These are phyloP conservation scores for Drosophila leonis DNA, from an alignment of 2,888 invertebrate species.

Conservation along the genomic window DNA sequence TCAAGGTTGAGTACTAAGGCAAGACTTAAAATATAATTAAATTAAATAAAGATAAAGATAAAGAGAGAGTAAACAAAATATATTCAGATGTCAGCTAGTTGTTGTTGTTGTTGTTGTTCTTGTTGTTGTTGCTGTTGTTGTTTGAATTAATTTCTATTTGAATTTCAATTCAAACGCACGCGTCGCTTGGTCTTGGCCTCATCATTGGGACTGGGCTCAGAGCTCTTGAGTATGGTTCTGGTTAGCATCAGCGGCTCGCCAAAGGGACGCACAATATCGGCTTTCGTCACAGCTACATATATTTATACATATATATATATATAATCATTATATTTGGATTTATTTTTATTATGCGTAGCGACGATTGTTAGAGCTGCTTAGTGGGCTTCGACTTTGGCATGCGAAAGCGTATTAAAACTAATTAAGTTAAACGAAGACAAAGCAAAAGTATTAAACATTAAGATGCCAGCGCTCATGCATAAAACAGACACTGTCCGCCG, in stretches of 20 bases:
- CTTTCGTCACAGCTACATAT: constrained; percentile 54
- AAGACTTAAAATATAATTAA: constrained; percentile 22
- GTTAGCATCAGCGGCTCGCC: constrained; percentile 92
- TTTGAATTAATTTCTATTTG: constrained; percentile 21
- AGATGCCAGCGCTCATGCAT: constrained; percentile 71
- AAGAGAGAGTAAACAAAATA: constrained; percentile 27
- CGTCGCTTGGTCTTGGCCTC: constrained; percentile 57
- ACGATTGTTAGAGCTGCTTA: constrained; percentile 37
- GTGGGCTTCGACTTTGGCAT: constrained; percentile 29
- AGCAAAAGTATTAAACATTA: constrained; percentile 69
- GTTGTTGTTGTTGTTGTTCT: constrained; percentile 13
- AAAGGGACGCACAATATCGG: constrained; percentile 88
- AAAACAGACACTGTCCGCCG: constrained; percentile 52
- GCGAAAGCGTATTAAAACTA: constrained; percentile 65
- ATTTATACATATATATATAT: constrained; percentile 17
- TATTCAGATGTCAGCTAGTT: constrained; percentile 37
- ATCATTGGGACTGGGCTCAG: constrained; percentile 43
- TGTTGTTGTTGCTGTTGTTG: constrained; percentile 6
- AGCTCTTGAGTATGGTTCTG: constrained; percentile 60
- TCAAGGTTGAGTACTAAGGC: constrained; percentile 5
- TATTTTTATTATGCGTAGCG: constrained; percentile 3
- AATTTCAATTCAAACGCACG: constrained; percentile 52
- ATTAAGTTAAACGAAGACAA: constrained; percentile 73
- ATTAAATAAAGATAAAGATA: constrained; percentile 22
- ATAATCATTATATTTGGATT: constrained; percentile 17